phyloP scores from a whole-genome alignment of 1,140 invertebrate species.

The Anthonomus grandis region DNA sequence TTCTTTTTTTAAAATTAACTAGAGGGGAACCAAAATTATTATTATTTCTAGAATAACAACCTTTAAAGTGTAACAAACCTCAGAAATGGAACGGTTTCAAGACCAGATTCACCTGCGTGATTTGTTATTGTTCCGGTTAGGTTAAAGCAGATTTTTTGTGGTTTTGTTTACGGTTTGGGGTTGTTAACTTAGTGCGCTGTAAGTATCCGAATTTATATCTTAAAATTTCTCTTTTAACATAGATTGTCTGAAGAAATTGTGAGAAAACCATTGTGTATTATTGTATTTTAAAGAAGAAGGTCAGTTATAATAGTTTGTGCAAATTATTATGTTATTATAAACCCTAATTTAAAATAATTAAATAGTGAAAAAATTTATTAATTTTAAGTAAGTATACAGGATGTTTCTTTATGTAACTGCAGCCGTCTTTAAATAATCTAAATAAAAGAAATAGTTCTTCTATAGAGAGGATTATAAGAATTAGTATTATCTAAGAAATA shows the following conservation, averaged over 20 bases:
- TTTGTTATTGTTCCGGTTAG: background rate
- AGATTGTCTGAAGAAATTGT: background rate
- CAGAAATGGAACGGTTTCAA: constrained; percentile 6
- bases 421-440: too few relatives aligned
- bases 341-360: too few relatives aligned
- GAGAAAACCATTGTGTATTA: background rate
- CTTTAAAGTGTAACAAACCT: constrained; percentile 16
- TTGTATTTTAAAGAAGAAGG: background rate
- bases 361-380: too few relatives aligned
- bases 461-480: too few relatives aligned
- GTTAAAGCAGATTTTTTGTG: background rate
- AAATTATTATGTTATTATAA: too few relatives aligned
- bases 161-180: background rate
- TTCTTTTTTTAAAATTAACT: constrained; percentile 17
- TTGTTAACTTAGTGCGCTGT: background rate
- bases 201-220: background rate
- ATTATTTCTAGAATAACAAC: constrained; percentile 11
- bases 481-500: too few relatives aligned
- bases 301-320: too few relatives aligned
- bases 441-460: too few relatives aligned
- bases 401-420: too few relatives aligned
- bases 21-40: constrained; percentile 21
- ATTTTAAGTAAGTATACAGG: too few relatives aligned
- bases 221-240: background rate
- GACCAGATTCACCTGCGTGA: background rate